Base-by-base conservation (phyloP, 1,140 invertebrate species). In the Monomorium pharaonis region DNA sequence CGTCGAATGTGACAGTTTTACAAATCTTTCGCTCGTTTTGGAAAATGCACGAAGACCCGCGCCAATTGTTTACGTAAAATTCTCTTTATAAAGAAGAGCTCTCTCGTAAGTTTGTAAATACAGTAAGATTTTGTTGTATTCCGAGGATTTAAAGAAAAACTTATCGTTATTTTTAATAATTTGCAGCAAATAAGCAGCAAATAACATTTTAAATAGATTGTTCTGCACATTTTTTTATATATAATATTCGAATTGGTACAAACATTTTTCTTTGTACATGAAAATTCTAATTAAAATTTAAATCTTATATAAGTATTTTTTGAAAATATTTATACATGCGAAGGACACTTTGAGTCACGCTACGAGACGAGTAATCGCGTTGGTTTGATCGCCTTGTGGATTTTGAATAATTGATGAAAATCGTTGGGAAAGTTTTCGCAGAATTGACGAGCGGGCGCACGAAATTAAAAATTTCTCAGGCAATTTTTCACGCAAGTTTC, bases 401-500 rank as follows among this genome's bases (percentile, higher is more conserved):
- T 85, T n/a, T 47, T 81, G 42, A 86, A 86, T 86, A 86, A 81
- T 81, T 86, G 69, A 81, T 24, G 76, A 70, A 81, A 62, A 86
- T 86, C 12, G 24, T 33, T 27, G 21, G 27, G 42, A 63, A 86
- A 81, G 49, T 86, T 86, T n/a, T 69, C 9, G 42, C 21, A 44
- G 70, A 65, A 86, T 86, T 24, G 62, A 85, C 63, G 76, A 69
- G 84, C 30, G 30, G 51, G n/a, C 18, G 42, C 37, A 47, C 49
- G 47, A 86, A 86, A 84, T 84, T 72, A 86, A 80, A 75, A 86
- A 86, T 84, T 86, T 86, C 24, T 42, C 49, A 3, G 24, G 63
- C 51, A 37, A 86, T 86, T 86, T 85, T 86, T 86, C 85, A 86
- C 51, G 10, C 42, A 74, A 80, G 49, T 78, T 86, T 84, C 51